phyloP scores from a whole-genome alignment of 2,888 invertebrate genomes.

The Drosophila prolongata region DNA sequence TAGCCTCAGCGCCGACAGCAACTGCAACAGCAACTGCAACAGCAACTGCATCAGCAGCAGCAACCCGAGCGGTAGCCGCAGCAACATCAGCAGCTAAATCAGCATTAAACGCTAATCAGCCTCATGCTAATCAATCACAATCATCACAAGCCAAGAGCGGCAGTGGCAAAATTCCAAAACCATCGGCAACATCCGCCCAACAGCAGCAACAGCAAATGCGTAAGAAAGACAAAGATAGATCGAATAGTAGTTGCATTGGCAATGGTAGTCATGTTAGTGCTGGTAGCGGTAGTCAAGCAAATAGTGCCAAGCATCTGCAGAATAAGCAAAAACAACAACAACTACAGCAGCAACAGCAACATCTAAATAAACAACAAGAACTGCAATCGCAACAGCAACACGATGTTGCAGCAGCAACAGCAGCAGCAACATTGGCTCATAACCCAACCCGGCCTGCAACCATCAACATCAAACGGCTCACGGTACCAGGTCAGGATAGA shows the following conservation, averaged over 20 bases:
- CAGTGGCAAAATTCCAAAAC: conserved; percentile 42
- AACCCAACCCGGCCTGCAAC: conserved; percentile 64
- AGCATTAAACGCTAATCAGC: conserved; percentile 60
- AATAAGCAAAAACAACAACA: conserved; percentile 78
- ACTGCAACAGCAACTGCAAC: conserved; percentile 63
- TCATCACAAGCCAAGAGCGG: conserved; percentile 72
- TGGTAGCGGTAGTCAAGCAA: conserved; percentile 67
- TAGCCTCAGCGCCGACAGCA: conserved; percentile 79
- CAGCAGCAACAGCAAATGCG: conserved; percentile 74
- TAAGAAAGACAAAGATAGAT: conserved; percentile 83
- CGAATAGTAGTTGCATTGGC: conserved; percentile 75
- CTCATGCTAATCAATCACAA: conserved; percentile 82
- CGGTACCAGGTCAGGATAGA: conserved; percentile 83
- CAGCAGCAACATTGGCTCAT: conserved; percentile 50
- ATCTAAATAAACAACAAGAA: conserved; percentile 54
- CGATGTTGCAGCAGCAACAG: conserved; percentile 33
- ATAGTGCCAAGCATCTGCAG: conserved; percentile 75
- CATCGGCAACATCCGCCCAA: conserved; percentile 25
- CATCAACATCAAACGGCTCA: conserved; percentile 79
- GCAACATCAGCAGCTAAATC: conserved; percentile 54
- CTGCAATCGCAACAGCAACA: conserved; percentile 33
- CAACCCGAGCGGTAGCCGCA: conserved; percentile 55
- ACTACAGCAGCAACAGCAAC: conserved; percentile 53
- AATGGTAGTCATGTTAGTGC: conserved; percentile 65
- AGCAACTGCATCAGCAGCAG: conserved; percentile 44